Evolutionary conservation across 2,888 invertebrate species (phyloP), one percentile per base, ranked within the genome.

Genomic region (Tipula unca): DNA sequence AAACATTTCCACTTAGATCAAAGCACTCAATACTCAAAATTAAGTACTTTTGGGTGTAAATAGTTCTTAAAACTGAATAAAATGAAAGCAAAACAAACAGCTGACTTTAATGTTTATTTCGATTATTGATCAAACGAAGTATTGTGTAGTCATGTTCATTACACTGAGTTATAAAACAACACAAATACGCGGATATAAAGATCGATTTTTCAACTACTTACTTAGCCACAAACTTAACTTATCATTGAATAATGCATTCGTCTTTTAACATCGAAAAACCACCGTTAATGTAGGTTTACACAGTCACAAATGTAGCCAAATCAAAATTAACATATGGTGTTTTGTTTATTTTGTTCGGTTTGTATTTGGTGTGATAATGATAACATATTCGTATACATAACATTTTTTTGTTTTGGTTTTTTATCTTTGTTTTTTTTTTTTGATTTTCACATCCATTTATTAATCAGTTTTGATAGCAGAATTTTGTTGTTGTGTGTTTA

Each of bases 401-500:
- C 32, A 32, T 6, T 32, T 32, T n/a, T 32, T 32, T 32, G 48
- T 48, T 48, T 48, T 48, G 48, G 13, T 48, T 48, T 17, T 48
- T 48, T 48, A 32, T 32, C 17, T 48, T 48, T 48, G 4, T 48
- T 48, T 48, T 48, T 48, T 69, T 42, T 48, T 48, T 14, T 48
- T 48, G 14, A 48, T 48, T 48, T 48, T 69, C 69, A 69, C 69
- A 69, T 69, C 69, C 25, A 69, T 69, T 69, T 69, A 69, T 69
- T 69, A 69, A 69, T 69, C 69, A 69, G 69, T 69, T 69, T 69
- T 69, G 69, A 69, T 69, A 69, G 25, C 69, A 69, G 69, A 69
- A 69, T 10, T 69, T 54, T 54, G 48, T 54, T 54, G 69, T 69
- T 69, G 0, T 25, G 20, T 69, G 10, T 20, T 69, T 69, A 69